Evolutionary conservation across 1,140 invertebrate species (phyloP).

Genomic region (Drosophila setifemur): DNA sequence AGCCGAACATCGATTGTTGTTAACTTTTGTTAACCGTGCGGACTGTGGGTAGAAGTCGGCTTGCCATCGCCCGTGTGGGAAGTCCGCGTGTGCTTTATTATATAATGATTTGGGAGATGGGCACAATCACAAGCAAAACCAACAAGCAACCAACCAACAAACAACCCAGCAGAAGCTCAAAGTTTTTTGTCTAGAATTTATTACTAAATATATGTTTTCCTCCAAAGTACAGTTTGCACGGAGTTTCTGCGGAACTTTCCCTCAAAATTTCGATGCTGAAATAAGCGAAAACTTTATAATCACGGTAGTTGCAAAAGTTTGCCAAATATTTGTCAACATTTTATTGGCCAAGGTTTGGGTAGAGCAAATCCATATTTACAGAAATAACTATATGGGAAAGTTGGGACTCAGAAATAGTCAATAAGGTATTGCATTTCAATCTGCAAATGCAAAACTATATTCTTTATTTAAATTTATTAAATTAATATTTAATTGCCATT

Average conservation of each 20-base stretch:
- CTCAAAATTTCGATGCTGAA: constrained; percentile 3
- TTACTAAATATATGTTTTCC: constrained; percentile 10
- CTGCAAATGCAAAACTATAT: no score
- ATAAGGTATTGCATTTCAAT: no score
- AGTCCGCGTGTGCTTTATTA: constrained; percentile 48
- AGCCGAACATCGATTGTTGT: constrained; percentile 44
- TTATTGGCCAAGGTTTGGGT: constrained; percentile 4
- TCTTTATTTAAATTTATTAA: no score
- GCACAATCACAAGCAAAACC: constrained; percentile 7
- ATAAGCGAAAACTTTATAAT: constrained; percentile 8
- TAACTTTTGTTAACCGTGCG: constrained; percentile 42
- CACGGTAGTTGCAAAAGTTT: constrained; percentile 16
- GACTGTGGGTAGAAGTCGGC: constrained; percentile 37
- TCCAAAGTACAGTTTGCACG: constrained; percentile 25
- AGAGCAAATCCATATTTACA: not conserved
- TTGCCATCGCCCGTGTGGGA: constrained; percentile 32
- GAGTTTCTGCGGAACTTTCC: constrained; percentile 9
- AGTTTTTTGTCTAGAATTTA: constrained; percentile 40
- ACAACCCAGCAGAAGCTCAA: constrained; percentile 15
- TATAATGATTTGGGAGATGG: constrained; percentile 50
- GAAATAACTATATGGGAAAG: not conserved
- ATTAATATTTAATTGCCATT: no score
- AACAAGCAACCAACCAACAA: not conserved
- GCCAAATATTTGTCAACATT: constrained; percentile 24
- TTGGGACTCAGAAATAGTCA: no score